Evolutionary conservation across 2,797 vertebrate genomes (phyloP), one percentile per base, ranked within the genome.

Genomic region (Ciconia nigra): DNA sequence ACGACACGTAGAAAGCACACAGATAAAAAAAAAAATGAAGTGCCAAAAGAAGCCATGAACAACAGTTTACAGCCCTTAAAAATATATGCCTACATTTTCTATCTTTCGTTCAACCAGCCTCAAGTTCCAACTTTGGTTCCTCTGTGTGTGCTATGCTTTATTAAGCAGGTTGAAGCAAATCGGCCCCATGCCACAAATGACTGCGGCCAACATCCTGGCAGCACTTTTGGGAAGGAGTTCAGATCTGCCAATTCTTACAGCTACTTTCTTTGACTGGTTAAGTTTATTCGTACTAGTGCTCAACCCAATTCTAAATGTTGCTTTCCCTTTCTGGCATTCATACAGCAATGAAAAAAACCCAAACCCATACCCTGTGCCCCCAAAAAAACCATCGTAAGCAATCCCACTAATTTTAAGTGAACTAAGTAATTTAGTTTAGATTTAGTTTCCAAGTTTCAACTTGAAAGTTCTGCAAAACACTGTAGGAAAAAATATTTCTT

Each of bases 151-250:
- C 86, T 92, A 39, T n/a, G 71, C 73, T 96, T 93, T 92, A 92
- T 92, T 89, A 95, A 94, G 89, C 15, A 93, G 58, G 74, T 84
- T 93, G 78, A 93, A 93, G 63, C 31, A 82, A 92, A 93, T 59
- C 1, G 4, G 83, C 81, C 59, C 59, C 0, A 0, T 83, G 95
- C 79, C 93, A 91, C 39, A 58, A 66, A 94, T 67, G 47, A 73
- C 83, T 87, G 86, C 31, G 73, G 77, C 73, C 83, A 92, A 59
- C 70, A 58, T 28, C 35, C 83, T 70, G 83, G 81, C 88, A 96
- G 73, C 37, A 31, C 46, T 95, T 69, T 87, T 58, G 55, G 44
- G 70, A 94, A 83, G 83, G 66, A 73, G 81, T 72, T 87, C 9
- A 31, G 63, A 84, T 83, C 90, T 93, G 87, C 67, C 86, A 95